Conservation (phyloP, 2,888 invertebrate species). For the Acrobasis suavella region DNA sequence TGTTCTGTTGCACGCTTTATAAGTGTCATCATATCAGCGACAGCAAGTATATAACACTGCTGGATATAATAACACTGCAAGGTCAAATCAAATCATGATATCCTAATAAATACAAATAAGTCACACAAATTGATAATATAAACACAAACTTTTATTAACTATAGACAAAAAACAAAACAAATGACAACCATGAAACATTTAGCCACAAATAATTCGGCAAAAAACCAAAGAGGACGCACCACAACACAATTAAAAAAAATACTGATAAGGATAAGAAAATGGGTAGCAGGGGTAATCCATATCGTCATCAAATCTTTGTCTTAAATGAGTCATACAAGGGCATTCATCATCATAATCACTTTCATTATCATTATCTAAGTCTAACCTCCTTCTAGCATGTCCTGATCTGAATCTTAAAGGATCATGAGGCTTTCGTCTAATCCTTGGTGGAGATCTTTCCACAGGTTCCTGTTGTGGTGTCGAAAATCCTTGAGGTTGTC, state of each 20-base stretch:
- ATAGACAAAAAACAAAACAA: not conserved
- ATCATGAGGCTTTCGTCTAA: constrained; percentile 31
- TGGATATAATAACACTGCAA: no score
- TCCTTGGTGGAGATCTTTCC: constrained; percentile 24
- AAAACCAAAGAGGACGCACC: not conserved
- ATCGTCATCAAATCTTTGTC: constrained; percentile 31
- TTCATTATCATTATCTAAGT: constrained; percentile 40
- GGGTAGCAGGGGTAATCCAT: constrained; percentile 33
- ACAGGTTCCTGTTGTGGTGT: constrained; percentile 35
- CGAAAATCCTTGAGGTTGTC: constrained; percentile 35
- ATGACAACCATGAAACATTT: constrained; percentile 8
- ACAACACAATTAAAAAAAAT: constrained; percentile 32
- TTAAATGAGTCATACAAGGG: constrained; percentile 38
- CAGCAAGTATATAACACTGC: no score
- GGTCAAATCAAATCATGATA: not conserved
- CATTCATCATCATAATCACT: constrained; percentile 38
- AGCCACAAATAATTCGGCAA: not conserved
- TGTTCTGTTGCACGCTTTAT: no score
- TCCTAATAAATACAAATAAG: not conserved
- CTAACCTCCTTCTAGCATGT: constrained; percentile 32
- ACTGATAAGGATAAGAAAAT: constrained; percentile 34
- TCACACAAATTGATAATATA: not conserved
- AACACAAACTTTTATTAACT: not conserved
- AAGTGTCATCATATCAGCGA: no score
- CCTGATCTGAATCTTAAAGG: constrained; percentile 27